phyloP scores from a whole-genome alignment of 2,888 invertebrate genomes.

The Cancer borealis region DNA sequence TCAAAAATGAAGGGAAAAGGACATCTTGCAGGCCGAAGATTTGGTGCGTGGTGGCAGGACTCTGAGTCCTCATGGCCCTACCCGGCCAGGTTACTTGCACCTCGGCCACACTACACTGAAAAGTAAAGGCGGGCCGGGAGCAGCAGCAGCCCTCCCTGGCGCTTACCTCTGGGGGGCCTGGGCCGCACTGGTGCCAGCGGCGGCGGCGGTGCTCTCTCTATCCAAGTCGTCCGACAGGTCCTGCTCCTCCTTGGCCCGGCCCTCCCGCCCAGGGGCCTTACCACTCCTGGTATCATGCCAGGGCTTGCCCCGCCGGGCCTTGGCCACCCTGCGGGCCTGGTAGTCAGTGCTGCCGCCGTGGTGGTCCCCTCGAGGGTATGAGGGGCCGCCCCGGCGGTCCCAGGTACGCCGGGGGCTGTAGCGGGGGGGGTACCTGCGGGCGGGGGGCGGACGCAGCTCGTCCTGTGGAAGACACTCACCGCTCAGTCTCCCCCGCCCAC shows the following conservation, averaged over 20 bases:
- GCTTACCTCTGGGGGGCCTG: conserved; percentile 64
- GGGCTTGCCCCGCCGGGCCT: conserved; percentile 64
- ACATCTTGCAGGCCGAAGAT: conserved; percentile 34
- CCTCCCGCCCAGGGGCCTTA: conserved; percentile 62
- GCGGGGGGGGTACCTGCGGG: conserved; percentile 52
- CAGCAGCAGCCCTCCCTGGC: conserved; percentile 48
- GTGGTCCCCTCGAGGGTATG: conserved; percentile 44
- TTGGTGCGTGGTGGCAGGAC: conserved; percentile 35
- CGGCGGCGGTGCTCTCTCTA: conserved; percentile 47
- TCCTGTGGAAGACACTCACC: conserved; percentile 69
- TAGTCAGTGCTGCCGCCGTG: conserved; percentile 55
- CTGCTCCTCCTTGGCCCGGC: conserved; percentile 59
- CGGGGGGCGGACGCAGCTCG: conserved; percentile 59
- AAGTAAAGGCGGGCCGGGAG: conserved; percentile 40
- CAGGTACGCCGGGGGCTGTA: conserved; percentile 68
- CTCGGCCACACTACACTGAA: conserved; percentile 43
- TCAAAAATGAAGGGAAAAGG: conserved; percentile 38
- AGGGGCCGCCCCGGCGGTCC: conserved; percentile 61
- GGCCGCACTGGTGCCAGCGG: conserved; percentile 43
- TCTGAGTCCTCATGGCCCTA: conserved; percentile 43
- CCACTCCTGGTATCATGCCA: conserved; percentile 64
- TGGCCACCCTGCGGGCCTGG: conserved; percentile 59
- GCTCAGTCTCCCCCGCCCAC: conserved; percentile 51
- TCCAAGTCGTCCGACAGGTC: conserved; percentile 52
- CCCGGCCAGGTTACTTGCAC: conserved; percentile 42